Percentiles rank a stretch among this genome's conserved stretches.
These are phyloP conservation scores for Acanthurus leucopareius DNA, from an alignment of 2,797 vertebrate genomes.

Conservation along the genomic window DNA sequence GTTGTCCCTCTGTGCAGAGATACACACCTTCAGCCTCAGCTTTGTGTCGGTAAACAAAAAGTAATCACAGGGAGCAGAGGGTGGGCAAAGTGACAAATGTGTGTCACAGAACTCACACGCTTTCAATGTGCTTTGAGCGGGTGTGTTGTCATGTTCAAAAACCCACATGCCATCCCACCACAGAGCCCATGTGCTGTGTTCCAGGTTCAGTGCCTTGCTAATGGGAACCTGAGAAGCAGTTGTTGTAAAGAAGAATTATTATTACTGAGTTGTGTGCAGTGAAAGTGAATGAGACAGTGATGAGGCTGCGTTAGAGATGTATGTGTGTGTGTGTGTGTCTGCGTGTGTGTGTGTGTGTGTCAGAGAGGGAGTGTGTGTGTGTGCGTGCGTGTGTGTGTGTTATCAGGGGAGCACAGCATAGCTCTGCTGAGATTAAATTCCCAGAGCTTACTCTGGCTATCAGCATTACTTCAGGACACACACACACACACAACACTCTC, in stretches of 20 bases:
- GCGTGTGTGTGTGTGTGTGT: constrained; percentile 41
- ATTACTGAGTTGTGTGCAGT: constrained; percentile 38
- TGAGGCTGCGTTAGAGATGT: constrained; percentile 56
- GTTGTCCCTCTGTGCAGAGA: too few species aligned
- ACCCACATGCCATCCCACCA: too few species aligned
- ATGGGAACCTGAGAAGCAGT: constrained; percentile 41
- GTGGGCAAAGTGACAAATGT: too few species aligned
- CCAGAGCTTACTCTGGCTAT: constrained; percentile 81
- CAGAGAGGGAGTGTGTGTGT: constrained; percentile 13
- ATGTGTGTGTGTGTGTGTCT: constrained; percentile 44
- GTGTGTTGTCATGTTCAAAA: too few species aligned
- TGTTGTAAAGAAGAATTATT: constrained; percentile 8
- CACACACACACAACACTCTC: neutral
- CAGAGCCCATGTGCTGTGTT: too few species aligned
- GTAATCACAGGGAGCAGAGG: too few species aligned
- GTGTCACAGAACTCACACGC: too few species aligned
- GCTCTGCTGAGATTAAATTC: constrained; percentile 82
- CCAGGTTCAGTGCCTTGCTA: constrained; percentile 46
- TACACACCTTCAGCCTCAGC: too few species aligned
- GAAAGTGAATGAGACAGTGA: constrained; percentile 61
- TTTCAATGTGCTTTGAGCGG: too few species aligned
- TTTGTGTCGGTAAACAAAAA: too few species aligned
- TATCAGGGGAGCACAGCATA: constrained; percentile 82
- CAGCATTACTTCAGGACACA: constrained; percentile 80
- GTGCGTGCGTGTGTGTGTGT: constrained; percentile 56